Evolutionary conservation across 2,888 invertebrate species (phyloP), one percentile per base, ranked within the genome.

Genomic region (Macaria notata): DNA sequence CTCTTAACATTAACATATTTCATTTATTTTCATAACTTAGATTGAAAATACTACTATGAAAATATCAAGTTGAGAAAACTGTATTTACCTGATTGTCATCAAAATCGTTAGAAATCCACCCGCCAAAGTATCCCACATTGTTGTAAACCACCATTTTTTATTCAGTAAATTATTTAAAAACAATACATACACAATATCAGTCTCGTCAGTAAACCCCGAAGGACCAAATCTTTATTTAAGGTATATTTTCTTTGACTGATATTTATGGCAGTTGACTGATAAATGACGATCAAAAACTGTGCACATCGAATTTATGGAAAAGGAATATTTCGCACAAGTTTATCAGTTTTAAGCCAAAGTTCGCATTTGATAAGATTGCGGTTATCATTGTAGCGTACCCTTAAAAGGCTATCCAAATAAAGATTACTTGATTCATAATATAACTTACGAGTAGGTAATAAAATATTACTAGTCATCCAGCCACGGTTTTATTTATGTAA

Each of bases 291-390:
- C 38, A 9, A 49, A 49, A 45, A 19, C 7, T 1, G 30, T 9
- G 42, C 9, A 38, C 41, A 43, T 57, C 46, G 49, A 39, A 49
- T 57, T 57, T 57, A 57, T 54, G 47, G 47, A 50, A 31, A 58
- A 49, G 31, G 31, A 53, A 49, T 52, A 48, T n/a, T 49, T 49
- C 33, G 36, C n/a, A 44, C 39, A 7, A 38, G 19, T 51, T 52
- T 57, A 57, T 57, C 57, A 46, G 38, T 41, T 45, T 33, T 31
- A 42, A 54, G 48, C 49, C 49, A 49, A 54, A 59, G 59, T 55
- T 55, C 51, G 45, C 42, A 29, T 19, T 8, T 9, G 59, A 59
- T 55, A 54, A 55, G 54, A 51, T 53, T 51, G 7, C 31, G 3
- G 31, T 31, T 36, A 36, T 36, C 33, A 36, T 4, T 7, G 33